A percentile compares a stretch with the other conserved stretches of the same genome.
phyloP scores from a whole-genome alignment of 2,888 invertebrate genomes.

The Clepsis dumicolana region DNA sequence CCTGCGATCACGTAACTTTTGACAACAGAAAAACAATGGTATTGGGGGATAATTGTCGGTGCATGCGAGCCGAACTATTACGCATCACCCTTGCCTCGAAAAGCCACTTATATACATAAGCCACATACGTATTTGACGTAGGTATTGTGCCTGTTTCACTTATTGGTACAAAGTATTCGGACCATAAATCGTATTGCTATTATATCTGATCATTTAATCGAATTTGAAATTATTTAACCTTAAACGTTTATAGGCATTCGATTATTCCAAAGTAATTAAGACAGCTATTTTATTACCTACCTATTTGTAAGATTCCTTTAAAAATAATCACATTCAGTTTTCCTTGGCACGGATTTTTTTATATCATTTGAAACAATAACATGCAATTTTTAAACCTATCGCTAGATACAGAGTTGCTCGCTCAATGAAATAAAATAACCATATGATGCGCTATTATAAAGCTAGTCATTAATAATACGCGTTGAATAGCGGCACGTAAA shows the following conservation, averaged over 20 bases:
- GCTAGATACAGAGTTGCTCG: slow-evolving; percentile 21
- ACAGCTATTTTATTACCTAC: not conserved
- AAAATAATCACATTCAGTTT: slow-evolving; percentile 11
- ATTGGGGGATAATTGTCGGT: slow-evolving; percentile 55
- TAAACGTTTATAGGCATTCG: slow-evolving; percentile 7
- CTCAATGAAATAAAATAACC: slow-evolving; percentile 41
- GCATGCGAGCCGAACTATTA: slow-evolving; percentile 34
- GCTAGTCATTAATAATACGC: slow-evolving; percentile 39
- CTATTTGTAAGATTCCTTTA: not conserved
- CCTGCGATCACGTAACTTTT: slow-evolving; percentile 60
- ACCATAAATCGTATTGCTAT: not conserved
- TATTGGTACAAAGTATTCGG: slow-evolving; percentile 4
- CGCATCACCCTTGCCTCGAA: not conserved
- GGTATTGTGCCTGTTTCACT: not conserved
- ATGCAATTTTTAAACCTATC: slow-evolving; percentile 29
- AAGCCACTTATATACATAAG: not conserved
- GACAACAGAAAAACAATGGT: slow-evolving; percentile 56
- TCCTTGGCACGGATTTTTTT: slow-evolving; percentile 33
- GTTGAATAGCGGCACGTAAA: slow-evolving; percentile 35
- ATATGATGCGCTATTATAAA: slow-evolving; percentile 38
- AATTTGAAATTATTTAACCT: not conserved
- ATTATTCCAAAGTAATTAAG: slow-evolving; percentile 2
- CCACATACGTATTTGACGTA: not conserved
- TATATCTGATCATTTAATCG: not conserved
- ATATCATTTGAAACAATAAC: slow-evolving; percentile 22